Base-by-base conservation (phyloP, 1,140 invertebrate species). In the Maconellicoccus hirsutus region DNA sequence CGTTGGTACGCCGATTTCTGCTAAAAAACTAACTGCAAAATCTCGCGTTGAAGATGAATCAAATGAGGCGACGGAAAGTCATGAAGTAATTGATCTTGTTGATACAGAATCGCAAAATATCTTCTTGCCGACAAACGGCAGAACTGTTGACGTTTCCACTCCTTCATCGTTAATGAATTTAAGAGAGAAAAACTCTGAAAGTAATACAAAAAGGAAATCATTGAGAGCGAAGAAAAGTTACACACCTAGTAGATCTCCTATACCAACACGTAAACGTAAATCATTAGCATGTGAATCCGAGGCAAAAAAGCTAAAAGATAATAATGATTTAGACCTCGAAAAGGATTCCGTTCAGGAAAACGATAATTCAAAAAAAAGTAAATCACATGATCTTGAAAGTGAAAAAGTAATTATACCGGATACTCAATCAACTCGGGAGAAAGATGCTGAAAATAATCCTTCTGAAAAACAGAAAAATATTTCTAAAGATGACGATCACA, bases 51-150 rank as follows among this genome's bases (percentile, higher is more conserved):
- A n/a, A 19, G n/a, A n/a, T n/a, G n/a, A n/a, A n/a, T n/a, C n/a
- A n/a, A n/a, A n/a, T n/a, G 21, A 16, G 21, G 21, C 7, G 14
- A 61, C 14, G 16, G 21, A 16, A 16, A 61, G 59, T 8, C 25
- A 1, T 25, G 61, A 66, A 66, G 22, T 66, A 26, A 52, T 52
- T 52, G 19, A 66, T 25, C 21, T 66, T 3, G 22, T 16, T 19
- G 61, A 66, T 23, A 23, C 61, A 4, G 61, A 66, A 66, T 66
- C 61, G 3, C 61, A 66, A 66, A 66, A 66, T 22, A 8, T 66
- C 1, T 66, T 66, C 25, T 12, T 66, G 19, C 4, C 10, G 3
- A 26, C 61, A 2, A 16, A 14, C 12, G 42, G 12, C n/a, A 26
- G 25, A 25, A 23, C 10, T 14, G 21, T 66, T 8, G 8, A 23